These are phyloP conservation scores for Mixornis gularis DNA, from an alignment of 2,113 vertebrate species.

Conservation along the genomic window DNA sequence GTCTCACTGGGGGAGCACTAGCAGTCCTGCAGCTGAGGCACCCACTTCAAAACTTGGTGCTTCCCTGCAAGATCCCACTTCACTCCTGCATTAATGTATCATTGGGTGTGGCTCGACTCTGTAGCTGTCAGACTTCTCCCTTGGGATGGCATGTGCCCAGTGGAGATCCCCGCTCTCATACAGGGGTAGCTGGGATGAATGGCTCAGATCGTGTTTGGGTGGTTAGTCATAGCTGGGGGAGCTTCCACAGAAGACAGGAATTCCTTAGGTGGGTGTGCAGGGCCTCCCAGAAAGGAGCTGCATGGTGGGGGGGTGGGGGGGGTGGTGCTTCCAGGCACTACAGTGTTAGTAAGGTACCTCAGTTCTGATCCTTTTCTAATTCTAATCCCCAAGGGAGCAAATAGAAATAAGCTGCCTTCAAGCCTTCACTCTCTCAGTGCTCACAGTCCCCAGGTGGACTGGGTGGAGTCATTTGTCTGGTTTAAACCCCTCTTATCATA, in stretches of 20 bases:
- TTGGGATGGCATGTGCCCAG: fast-evolving
- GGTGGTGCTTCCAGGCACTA: neutral
- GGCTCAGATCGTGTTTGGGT: neutral
- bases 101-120: neutral
- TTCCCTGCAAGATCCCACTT: neutral
- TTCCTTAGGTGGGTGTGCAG: neutral
- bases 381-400: neutral
- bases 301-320: neutral
- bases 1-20: neutral
- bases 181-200: neutral
- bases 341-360: neutral
- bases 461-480: neutral
- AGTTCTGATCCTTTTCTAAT: neutral
- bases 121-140: neutral
- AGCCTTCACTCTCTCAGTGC: neutral
- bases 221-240: neutral
- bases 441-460: neutral
- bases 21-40: neutral
- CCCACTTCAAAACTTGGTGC: neutral
- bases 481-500: neutral
- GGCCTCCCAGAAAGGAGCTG: too few relatives aligned
- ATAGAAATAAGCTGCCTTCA: neutral
- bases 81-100: neutral
- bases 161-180: neutral
- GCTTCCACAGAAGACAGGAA: neutral